Evolutionary conservation across 2,113 vertebrate species (phyloP).

Genomic region (Pangasianodon hypophthalmus): DNA sequence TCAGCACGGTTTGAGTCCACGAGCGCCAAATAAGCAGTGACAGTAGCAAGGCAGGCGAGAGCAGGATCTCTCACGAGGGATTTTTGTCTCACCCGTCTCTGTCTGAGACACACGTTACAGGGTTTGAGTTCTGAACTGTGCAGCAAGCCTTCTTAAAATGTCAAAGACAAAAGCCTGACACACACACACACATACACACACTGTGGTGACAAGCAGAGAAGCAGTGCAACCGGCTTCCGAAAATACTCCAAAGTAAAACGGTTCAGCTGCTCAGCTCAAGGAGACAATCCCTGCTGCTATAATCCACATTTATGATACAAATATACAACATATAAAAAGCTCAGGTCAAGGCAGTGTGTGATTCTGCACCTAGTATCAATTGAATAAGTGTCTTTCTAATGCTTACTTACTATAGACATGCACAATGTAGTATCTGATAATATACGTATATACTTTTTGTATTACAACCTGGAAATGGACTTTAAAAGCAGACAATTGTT

Average conservation of each 20-base stretch:
- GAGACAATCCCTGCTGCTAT: background rate
- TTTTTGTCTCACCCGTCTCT: constrained; percentile 41
- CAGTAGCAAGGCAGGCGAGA: constrained; percentile 52
- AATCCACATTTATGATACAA: background rate
- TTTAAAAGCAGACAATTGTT: too few species aligned
- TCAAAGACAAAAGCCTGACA: constrained; percentile 45
- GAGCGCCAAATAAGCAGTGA: constrained; percentile 53
- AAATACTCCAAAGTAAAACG: constrained; percentile 8
- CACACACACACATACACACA: constrained; percentile 21
- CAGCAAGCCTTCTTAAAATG: constrained; percentile 36
- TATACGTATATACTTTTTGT: background rate
- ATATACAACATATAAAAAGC: background rate
- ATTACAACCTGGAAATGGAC: background rate
- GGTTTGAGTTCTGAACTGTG: constrained; percentile 31
- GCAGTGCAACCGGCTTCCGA: background rate
- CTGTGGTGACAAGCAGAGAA: background rate
- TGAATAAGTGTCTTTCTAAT: background rate
- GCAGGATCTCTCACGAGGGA: constrained; percentile 40
- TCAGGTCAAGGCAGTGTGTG: background rate
- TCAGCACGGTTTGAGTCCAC: constrained; percentile 35
- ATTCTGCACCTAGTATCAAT: background rate
- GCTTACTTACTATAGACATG: background rate
- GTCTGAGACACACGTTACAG: constrained; percentile 42
- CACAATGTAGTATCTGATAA: background rate
- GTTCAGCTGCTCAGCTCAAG: background rate